A percentile compares a stretch with the other conserved stretches of the same genome.
Evolutionary conservation across 2,113 vertebrate species (phyloP).

Genomic region (Scomber japonicus): DNA sequence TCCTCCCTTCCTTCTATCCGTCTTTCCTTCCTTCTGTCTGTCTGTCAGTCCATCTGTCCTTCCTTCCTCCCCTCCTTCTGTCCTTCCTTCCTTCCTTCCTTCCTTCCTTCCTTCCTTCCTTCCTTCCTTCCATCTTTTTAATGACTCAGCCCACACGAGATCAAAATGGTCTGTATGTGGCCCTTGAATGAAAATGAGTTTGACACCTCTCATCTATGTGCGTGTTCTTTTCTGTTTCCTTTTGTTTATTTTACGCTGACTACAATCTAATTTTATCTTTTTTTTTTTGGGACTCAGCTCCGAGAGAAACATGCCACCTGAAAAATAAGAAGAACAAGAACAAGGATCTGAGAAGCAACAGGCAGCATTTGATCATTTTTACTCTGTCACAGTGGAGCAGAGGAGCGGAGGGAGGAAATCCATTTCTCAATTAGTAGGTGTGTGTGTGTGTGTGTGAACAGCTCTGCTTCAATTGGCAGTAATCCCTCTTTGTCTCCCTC

Average conservation of each 20-base stretch:
- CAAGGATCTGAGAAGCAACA: neutral
- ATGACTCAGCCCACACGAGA: too few relatives aligned
- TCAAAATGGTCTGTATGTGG: too few relatives aligned
- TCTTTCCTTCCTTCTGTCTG: too few relatives aligned
- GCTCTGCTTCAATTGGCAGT: conserved; percentile 21
- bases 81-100: too few relatives aligned
- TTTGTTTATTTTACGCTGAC: neutral
- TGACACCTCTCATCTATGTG: too few relatives aligned
- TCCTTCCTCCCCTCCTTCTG: too few relatives aligned
- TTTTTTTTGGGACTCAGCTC: conserved; percentile 16
- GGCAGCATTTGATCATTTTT: neutral
- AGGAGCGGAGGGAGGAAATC: conserved; percentile 23
- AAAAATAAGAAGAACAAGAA: neutral
- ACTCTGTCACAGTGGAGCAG: neutral
- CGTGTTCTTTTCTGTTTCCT: neutral
- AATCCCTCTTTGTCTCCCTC: conserved; percentile 28
- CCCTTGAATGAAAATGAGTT: too few relatives aligned
- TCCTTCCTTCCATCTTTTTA: too few relatives aligned
- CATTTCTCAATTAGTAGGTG: conserved; percentile 34
- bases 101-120: too few relatives aligned
- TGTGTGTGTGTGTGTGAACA: neutral
- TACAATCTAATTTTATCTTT: neutral
- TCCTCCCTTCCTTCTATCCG: too few relatives aligned
- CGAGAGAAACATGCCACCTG: neutral
- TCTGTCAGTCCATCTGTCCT: too few relatives aligned